phyloP scores from a whole-genome alignment of 2,797 vertebrate species.

The Carcharodon carcharias region DNA sequence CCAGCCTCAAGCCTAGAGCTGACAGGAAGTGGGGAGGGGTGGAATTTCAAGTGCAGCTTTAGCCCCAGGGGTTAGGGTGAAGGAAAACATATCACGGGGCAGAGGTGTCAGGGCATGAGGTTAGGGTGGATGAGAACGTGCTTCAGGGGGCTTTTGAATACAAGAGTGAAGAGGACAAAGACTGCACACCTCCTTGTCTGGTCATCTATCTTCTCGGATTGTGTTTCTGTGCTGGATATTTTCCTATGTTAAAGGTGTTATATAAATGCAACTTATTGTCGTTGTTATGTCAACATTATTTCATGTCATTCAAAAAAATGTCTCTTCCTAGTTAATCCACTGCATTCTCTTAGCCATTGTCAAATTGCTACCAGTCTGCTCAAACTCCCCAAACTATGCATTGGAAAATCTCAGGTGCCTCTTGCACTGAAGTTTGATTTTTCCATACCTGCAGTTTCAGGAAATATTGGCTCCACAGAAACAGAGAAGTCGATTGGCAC shows the following conservation, averaged over 20 bases:
- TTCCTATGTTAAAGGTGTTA: background rate
- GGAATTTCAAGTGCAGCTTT: background rate
- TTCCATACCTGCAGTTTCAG: conserved; percentile 80
- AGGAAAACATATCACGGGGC: background rate
- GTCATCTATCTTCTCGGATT: background rate
- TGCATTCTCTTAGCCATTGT: background rate
- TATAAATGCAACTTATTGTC: background rate
- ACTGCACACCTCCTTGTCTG: background rate
- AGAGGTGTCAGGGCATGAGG: background rate
- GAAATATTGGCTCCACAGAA: conserved; percentile 90
- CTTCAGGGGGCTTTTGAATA: background rate
- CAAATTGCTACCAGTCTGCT: background rate
- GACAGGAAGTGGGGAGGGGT: background rate
- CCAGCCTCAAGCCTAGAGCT: background rate
- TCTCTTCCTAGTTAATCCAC: background rate
- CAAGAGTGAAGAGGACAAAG: background rate
- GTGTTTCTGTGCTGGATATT: background rate
- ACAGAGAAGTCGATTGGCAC: conserved; percentile 89
- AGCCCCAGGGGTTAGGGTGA: background rate
- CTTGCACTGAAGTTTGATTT: background rate
- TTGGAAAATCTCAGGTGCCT: background rate
- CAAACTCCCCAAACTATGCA: background rate
- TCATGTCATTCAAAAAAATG: background rate
- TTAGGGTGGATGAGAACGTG: background rate
- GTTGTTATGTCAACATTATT: background rate